A percentile compares a stretch with the other conserved stretches of the same genome.
Conservation (phyloP, 2,888 invertebrate genomes). For the Stenoptilia bipunctidactyla region DNA sequence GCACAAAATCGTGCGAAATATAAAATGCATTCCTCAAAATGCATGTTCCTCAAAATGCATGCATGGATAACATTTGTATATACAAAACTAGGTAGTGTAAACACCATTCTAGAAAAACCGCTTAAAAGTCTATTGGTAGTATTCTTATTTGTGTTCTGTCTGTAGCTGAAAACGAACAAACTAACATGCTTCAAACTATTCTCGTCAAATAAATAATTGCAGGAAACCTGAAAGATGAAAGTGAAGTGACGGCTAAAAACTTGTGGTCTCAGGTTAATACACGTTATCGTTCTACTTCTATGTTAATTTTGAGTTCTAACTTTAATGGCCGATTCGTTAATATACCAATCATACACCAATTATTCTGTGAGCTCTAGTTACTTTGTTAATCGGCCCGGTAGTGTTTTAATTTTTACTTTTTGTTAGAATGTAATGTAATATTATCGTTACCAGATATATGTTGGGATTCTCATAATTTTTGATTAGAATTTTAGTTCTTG, state of each 20-base stretch:
- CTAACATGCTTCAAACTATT: no score
- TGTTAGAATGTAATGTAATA: conserved; percentile 27
- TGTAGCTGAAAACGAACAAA: no score
- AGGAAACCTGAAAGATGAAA: conserved; percentile 50
- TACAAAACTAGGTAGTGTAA: no score
- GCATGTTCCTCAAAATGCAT: conserved; percentile 7
- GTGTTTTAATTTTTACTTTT: conserved; percentile 19
- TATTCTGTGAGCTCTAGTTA: conserved; percentile 29
- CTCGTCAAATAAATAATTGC: conserved; percentile 33
- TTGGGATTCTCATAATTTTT: conserved; percentile 22
- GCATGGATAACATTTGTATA: not conserved
- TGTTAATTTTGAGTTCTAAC: conserved; percentile 57
- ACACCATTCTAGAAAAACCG: no score
- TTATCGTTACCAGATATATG: conserved; percentile 43
- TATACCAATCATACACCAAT: conserved; percentile 57
- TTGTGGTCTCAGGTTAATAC: conserved; percentile 69
- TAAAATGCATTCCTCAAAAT: conserved; percentile 29
- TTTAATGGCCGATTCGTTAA: conserved; percentile 49
- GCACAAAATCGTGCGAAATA: conserved; percentile 46
- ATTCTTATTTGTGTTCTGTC: no score
- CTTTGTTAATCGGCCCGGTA: conserved; percentile 51
- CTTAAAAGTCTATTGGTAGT: no score
- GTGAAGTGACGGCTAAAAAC: conserved; percentile 47
- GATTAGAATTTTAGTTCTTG: conserved; percentile 5
- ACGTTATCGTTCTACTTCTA: conserved; percentile 52